Evolutionary conservation across 2,888 invertebrate species (phyloP).

Genomic region (Drosophila antonietae): DNA sequence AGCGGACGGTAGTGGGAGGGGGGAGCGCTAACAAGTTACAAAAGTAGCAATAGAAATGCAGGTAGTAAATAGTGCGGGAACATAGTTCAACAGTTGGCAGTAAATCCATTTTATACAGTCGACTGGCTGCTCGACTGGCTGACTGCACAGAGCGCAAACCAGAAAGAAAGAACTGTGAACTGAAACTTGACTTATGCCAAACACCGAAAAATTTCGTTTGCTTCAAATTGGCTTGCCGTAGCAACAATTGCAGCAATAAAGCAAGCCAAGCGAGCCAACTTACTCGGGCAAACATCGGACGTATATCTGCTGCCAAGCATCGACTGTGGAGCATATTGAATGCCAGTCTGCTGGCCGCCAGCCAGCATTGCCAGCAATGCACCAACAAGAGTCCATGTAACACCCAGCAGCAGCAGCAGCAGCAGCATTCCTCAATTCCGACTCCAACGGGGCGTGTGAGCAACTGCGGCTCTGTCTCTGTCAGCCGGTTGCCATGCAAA

Average conservation of each 20-base stretch:
- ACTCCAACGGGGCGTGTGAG: constrained; percentile 75
- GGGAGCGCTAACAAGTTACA: constrained; percentile 74
- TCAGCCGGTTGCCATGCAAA: constrained; percentile 63
- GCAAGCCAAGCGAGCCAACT: constrained; percentile 58
- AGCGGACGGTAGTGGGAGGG: constrained; percentile 14
- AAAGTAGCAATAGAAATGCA: constrained; percentile 81
- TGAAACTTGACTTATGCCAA: constrained; percentile 77
- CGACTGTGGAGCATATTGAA: constrained; percentile 71
- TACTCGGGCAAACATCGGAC: constrained; percentile 23
- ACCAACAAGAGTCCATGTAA: constrained; percentile 8
- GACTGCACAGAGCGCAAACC: constrained; percentile 51
- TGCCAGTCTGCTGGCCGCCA: constrained; percentile 45
- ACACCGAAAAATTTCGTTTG: constrained; percentile 75
- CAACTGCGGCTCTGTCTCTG: constrained; percentile 36
- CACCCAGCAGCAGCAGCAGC: neutral
- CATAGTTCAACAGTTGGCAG: constrained; percentile 79
- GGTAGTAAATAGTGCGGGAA: constrained; percentile 73
- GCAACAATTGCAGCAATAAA: constrained; percentile 68
- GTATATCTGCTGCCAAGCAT: constrained; percentile 55
- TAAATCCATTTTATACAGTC: constrained; percentile 81
- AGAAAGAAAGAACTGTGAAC: constrained; percentile 25
- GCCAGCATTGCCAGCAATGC: constrained; percentile 21
- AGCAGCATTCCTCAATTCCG: constrained; percentile 28
- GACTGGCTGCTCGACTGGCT: constrained; percentile 69
- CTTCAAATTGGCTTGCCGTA: constrained; percentile 60